Evolutionary conservation across 2,113 vertebrate genomes (phyloP), one percentile per base, ranked within the genome.

Genomic region (Anseranas semipalmata): DNA sequence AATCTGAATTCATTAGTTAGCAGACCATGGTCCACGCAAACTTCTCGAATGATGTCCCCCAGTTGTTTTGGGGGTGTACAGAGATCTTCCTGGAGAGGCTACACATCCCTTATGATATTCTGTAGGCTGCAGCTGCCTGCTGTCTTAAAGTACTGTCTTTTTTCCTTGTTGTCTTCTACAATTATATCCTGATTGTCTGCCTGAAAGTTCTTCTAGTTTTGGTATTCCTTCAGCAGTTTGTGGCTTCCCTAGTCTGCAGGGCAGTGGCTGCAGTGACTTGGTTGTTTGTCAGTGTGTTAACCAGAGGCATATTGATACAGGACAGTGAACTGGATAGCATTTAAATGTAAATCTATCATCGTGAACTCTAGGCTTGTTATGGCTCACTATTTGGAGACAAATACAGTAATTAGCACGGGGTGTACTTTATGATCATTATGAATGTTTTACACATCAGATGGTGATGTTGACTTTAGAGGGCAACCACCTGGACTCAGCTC

Each of bases 401-500:
- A 88, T 45, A 73, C 48, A 85, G 45, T 94, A 90, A 95, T 96
- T 96, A 95, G 56, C 56, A 89, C 0, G 0, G 85, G 83, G 30
- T 95, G 85, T 95, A 75, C 92, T 95, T 94, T 81, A 15, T 95
- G 70, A 60, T 96, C 95, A 89, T 96, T 93, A 82, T 73, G 25
- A 94, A 75, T 53, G 33, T 77, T 98, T 96, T 95, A 73, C 89
- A 87, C 45, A 70, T 97, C 96, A 96, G 94, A 96, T 97, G 93
- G 88, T 91, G 90, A 91, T 95, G 90, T 86, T 95, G 90, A 94
- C 87, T 96, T 96, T 67, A 93, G 86, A 93, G 88, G 95, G 79
- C 86, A 93, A 83, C 89, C 82, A 96, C 94, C 87, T 95, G 94
- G 83, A 80, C 73, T 80, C 76, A 56, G 32, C 41, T 85, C 41